Base-by-base conservation (phyloP, 1,140 invertebrate genomes). In the Leptonema lineaticorne region DNA sequence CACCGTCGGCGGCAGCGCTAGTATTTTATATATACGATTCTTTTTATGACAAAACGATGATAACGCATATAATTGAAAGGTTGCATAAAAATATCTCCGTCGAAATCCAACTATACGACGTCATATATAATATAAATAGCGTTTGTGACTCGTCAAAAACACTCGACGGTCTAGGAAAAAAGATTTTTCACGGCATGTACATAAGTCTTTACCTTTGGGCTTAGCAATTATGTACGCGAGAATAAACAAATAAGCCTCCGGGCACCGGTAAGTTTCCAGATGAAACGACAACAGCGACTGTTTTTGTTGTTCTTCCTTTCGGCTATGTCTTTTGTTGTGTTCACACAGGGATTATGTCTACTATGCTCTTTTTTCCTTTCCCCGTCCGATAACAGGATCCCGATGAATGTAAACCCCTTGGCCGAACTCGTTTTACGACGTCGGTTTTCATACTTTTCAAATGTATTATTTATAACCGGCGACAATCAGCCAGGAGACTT, bases 231-330 rank as follows among this genome's bases (percentile, higher is more conserved):
- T 28, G 28, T 11, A 18, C 57, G 57, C 57, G 16, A 59, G 28
- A 59, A 30, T 59, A 59, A 59, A 28, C 57, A 59, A 59, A 59
- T 59, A 59, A 59, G 57, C 57, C 26, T 4, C 9, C n/a, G 20
- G 20, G 57, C 48, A 18, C 20, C 48, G 57, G 27, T 29, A 18
- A 59, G 27, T 59, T 53, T 59, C 28, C 57, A 22, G 57, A 37
- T 59, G 57, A 59, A 59, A 59, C 57, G 57, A 59, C 57, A 59
- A 59, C 57, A 59, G 9, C 28, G 5, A 28, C 57, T 59, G 30
- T 59, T 33, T 59, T 59, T 59, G 57, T 37, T 59, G 57, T 59
- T 28, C 57, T 37, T 59, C 28, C 27, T 33, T 33, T 33, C 57
- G 28, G 24, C 26, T 28, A 28, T 33, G 57, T 59, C 57, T 59